Conservation (phyloP, 2,113 vertebrate genomes). For the Otus sunia region DNA sequence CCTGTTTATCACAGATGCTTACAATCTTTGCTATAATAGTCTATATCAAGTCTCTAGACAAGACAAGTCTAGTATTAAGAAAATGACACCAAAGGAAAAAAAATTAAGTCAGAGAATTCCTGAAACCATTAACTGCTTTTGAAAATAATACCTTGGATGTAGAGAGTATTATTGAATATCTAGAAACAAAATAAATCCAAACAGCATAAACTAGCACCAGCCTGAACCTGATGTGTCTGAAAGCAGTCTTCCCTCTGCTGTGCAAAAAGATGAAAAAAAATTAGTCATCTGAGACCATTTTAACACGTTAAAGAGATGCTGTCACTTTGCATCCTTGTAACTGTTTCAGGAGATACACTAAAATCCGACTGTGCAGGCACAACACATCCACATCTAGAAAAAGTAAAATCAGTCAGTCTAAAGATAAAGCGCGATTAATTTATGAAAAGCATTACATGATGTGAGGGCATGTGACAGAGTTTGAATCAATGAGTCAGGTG, state of each 20-base stretch:
- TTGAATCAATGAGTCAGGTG: not conserved
- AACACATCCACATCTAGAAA: not conserved
- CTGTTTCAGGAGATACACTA: not conserved
- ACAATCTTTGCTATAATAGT: not conserved
- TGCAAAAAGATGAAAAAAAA: not conserved
- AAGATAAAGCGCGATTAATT: not conserved
- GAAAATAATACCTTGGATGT: not conserved
- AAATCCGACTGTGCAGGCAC: not conserved
- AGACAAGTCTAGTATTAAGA: not conserved
- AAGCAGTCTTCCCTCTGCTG: not conserved
- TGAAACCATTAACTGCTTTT: not conserved
- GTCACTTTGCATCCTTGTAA: not conserved
- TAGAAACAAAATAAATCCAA: not conserved
- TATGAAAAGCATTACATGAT: not conserved
- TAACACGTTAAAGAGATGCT: not conserved
- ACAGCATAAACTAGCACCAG: not conserved
- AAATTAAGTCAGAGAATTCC: not conserved
- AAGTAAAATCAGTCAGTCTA: not conserved
- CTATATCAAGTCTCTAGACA: not conserved
- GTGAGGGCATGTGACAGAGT: not conserved
- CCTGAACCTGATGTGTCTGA: not conserved
- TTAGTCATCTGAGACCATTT: not conserved
- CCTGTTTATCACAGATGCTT: not conserved
- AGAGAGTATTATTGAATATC: not conserved
- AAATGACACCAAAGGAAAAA: not conserved